phyloP scores from a whole-genome alignment of 1,140 invertebrate species.

The Cheumatopsyche charites region DNA sequence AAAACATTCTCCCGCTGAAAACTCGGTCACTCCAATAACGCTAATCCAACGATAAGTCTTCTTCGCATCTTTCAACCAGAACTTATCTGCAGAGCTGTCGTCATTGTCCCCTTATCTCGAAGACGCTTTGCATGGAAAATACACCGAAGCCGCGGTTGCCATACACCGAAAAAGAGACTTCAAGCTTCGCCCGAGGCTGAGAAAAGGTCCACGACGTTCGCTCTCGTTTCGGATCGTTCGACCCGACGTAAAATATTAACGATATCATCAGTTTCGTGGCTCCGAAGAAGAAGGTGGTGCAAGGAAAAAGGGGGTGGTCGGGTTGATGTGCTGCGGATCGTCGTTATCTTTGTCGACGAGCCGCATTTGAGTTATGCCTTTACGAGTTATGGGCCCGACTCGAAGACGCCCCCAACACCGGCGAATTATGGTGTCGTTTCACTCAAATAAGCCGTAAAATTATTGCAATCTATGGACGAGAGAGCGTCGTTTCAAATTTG shows the following conservation, averaged over 20 bases:
- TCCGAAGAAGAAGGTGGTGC: neutral
- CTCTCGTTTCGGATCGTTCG: constrained; percentile 22
- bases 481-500: no score
- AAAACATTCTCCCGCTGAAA: no score
- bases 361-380: neutral
- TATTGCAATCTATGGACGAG: neutral
- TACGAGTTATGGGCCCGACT: neutral
- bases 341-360: neutral
- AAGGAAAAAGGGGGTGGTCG: constrained; percentile 30
- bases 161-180: no score
- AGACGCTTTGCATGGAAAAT: no score
- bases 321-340: constrained; percentile 35
- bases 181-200: no score
- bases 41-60: no score
- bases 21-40: no score
- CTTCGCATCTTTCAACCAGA: no score
- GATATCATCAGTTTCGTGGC: constrained; percentile 41
- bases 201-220: no score
- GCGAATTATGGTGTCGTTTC: constrained; percentile 3
- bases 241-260: constrained; percentile 44
- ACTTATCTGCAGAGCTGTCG: no score
- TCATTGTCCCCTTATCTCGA: no score
- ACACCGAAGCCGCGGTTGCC: no score
- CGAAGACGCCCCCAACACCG: neutral
- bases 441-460: constrained; percentile 12